Evolutionary conservation across 2,113 vertebrate genomes (phyloP), one percentile per base, ranked within the genome.

Genomic region (Stomatorhinus ivindoensis): DNA sequence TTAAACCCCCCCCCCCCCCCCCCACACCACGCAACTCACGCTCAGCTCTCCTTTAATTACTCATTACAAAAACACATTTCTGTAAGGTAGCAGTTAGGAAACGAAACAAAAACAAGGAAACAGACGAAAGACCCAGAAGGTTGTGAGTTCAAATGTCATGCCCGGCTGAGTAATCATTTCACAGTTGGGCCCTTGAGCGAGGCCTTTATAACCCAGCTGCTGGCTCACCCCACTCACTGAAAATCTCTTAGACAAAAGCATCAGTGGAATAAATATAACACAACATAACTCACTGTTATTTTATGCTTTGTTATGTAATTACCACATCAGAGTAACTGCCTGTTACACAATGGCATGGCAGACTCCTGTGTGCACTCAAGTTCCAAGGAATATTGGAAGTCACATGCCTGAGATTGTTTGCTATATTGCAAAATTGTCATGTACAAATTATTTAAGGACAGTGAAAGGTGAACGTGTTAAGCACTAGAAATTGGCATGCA

Each of bases 281-380:
- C 61, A 69, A 13, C 10, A 53, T 21, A 87, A 50, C 17, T 35
- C 13, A 35, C n/a, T 55, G 35, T 58, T 87, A 87, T 47, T 61
- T 87, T 24, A 48, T 69, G 61, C 9, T 44, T 46, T 1, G n/a
- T 58, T 27, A 39, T 88, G 44, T 69, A 69, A 88, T 88, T 73
- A 88, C 87, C 42, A 61, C 87, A 73, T 46, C n/a, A 65, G 87
- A n/a, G 39, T 87, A 87, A 88, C 42, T 88, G 10, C 44, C 27
- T 47, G 58, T 31, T 61, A 65, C 31, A 65, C 42, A 61, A 61
- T 27, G 8, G 7, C 21, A n/a, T 42, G 31, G 86, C 24, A 39
- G 31, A 1, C 51, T 58, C 19, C 7, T 61, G 7, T 11, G 1
- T 4, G 15, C 69, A 35, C 31, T 76, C 31, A 19, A 17, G 55